Percentiles rank a stretch among this genome's conserved stretches.
Evolutionary conservation across 2,888 invertebrate genomes (phyloP).

Genomic region (Clivina fossor): DNA sequence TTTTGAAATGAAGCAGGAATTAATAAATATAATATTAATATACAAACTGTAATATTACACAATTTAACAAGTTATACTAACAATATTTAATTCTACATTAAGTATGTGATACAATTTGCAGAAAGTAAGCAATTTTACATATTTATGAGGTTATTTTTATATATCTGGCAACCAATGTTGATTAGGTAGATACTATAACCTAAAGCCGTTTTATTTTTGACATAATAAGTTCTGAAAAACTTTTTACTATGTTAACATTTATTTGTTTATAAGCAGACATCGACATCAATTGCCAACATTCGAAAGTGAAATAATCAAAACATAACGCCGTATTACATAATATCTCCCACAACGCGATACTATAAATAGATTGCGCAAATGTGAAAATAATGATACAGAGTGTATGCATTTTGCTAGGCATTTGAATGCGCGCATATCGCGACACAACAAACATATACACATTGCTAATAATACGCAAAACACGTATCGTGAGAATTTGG

Average conservation of each 20-base stretch:
- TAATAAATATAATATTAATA: too few relatives aligned
- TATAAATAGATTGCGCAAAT: constrained; percentile 17
- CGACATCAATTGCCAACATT: constrained; percentile 2
- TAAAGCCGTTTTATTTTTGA: not conserved
- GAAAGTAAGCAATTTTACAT: too few relatives aligned
- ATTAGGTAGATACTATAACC: too few relatives aligned
- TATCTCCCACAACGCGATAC: too few relatives aligned
- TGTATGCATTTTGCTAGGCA: not conserved
- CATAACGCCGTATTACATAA: constrained; percentile 22
- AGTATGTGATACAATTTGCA: too few relatives aligned
- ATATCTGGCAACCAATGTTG: too few relatives aligned
- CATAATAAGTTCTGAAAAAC: not conserved
- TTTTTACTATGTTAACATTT: not conserved
- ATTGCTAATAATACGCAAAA: constrained; percentile 19
- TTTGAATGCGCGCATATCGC: constrained; percentile 9
- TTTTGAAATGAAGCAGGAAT: too few relatives aligned
- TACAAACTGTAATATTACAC: too few relatives aligned
- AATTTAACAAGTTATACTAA: too few relatives aligned
- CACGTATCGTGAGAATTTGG: constrained; percentile 24
- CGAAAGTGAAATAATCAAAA: constrained; percentile 19
- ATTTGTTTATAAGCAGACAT: constrained; percentile 4
- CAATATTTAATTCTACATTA: too few relatives aligned
- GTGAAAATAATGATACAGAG: too few relatives aligned
- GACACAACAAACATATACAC: not conserved
- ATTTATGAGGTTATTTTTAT: too few relatives aligned